Conservation (phyloP, 2,888 invertebrate species). For the Tricholauxania praeusta region DNA sequence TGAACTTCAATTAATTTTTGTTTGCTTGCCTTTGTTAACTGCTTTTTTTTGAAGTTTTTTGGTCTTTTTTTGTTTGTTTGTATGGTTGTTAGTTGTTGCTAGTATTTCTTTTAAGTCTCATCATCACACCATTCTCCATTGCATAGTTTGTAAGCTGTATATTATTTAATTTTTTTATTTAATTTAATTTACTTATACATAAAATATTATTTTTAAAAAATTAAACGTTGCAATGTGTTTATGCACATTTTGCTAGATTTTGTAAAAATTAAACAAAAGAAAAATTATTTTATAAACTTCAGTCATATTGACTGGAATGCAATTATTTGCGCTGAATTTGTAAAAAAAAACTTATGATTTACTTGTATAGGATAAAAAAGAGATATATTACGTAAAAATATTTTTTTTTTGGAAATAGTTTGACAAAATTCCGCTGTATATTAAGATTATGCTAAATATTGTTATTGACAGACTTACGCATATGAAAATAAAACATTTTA, state of each 20-base stretch:
- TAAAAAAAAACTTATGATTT: constrained; percentile 26
- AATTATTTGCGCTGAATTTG: constrained; percentile 7
- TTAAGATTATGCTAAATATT: not conserved
- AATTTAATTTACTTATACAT: constrained; percentile 34
- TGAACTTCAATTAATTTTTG: no score
- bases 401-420: constrained; percentile 10
- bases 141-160: constrained; percentile 20
- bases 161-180: constrained; percentile 40
- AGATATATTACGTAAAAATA: constrained; percentile 3
- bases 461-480: not conserved
- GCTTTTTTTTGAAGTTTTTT: no score
- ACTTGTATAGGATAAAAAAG: constrained; percentile 8
- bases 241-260: not conserved
- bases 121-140: constrained; percentile 3
- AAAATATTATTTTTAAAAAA: constrained; percentile 34
- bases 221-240: not conserved
- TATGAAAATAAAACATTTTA: no score
- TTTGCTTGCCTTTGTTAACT: no score
- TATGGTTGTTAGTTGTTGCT: not conserved
- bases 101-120: constrained; percentile 6
- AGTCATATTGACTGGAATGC: constrained; percentile 61
- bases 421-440: constrained; percentile 10
- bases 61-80: no score
- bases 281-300: constrained; percentile 46
- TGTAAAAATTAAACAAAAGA: constrained; percentile 14